phyloP scores from a whole-genome alignment of 2,113 vertebrate species.

The Patagioenas fasciata region DNA sequence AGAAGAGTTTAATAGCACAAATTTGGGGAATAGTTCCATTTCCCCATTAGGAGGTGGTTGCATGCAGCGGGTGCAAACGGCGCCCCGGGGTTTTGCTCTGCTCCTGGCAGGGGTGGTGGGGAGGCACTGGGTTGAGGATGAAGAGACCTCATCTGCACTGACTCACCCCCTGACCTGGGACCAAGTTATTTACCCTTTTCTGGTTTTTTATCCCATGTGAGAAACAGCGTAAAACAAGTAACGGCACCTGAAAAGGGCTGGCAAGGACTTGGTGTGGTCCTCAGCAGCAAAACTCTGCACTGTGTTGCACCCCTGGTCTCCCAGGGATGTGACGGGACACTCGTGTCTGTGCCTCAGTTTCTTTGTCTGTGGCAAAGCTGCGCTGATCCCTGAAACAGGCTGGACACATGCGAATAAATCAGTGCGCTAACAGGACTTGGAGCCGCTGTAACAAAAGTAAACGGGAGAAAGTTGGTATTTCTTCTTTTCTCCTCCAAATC shows the following conservation, averaged over 20 bases:
- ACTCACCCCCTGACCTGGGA: background rate
- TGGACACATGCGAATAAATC: background rate
- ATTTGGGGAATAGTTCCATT: background rate
- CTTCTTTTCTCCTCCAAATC: background rate
- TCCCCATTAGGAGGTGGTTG: background rate
- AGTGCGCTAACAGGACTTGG: background rate
- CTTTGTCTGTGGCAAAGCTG: background rate
- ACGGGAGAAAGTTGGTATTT: background rate
- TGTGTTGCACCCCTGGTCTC: background rate
- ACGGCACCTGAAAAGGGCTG: background rate
- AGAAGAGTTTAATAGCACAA: background rate
- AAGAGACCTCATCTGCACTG: background rate
- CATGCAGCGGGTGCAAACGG: fast-evolving
- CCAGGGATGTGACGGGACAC: background rate
- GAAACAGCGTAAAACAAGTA: background rate
- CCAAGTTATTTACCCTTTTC: background rate
- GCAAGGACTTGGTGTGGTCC: background rate
- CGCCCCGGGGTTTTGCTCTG: background rate
- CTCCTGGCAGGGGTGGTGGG: background rate
- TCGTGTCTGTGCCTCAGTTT: background rate
- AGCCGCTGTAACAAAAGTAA: background rate
- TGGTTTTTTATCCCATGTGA: background rate
- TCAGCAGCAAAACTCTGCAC: background rate
- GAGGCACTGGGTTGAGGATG: background rate
- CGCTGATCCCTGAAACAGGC: background rate